Percentiles rank a stretch among this genome's conserved stretches.
Conservation (phyloP, 2,113 vertebrate species). For the Megaptera novaeangliae region DNA sequence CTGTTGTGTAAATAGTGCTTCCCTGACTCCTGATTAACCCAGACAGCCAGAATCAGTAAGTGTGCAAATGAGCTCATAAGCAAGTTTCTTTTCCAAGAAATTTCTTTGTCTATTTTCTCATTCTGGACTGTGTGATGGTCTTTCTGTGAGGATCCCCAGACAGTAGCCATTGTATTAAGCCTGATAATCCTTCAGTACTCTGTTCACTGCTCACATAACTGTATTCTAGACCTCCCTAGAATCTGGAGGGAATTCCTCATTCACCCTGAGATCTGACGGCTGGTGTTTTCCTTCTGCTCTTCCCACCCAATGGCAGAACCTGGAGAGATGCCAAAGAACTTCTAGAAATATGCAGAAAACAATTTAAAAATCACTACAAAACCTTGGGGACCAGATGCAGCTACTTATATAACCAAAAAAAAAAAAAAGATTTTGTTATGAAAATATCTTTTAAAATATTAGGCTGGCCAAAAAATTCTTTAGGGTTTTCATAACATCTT, state of each 20-base stretch:
- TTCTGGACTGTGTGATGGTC: neutral
- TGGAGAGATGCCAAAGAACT: neutral
- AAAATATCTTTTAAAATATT: neutral
- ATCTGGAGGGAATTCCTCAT: neutral
- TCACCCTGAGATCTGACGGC: neutral
- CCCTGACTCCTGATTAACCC: neutral
- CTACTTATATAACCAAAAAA: neutral
- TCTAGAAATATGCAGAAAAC: neutral
- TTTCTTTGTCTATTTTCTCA: neutral
- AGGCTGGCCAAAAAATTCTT: too few species aligned
- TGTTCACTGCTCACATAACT: neutral
- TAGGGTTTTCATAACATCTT: too few species aligned
- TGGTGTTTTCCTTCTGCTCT: neutral
- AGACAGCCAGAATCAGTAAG: neutral
- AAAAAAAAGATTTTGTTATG: neutral
- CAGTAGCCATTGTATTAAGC: neutral
- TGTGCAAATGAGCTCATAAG: neutral
- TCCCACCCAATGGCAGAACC: neutral
- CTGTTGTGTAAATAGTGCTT: conserved; percentile 29
- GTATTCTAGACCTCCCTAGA: neutral
- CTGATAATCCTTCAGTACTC: neutral
- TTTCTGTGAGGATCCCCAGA: neutral
- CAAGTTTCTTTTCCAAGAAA: neutral
- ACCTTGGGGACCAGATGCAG: neutral
- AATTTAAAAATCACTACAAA: neutral